Evolutionary conservation across 2,113 vertebrate genomes (phyloP).

Genomic region (Burhinus bistriatus): DNA sequence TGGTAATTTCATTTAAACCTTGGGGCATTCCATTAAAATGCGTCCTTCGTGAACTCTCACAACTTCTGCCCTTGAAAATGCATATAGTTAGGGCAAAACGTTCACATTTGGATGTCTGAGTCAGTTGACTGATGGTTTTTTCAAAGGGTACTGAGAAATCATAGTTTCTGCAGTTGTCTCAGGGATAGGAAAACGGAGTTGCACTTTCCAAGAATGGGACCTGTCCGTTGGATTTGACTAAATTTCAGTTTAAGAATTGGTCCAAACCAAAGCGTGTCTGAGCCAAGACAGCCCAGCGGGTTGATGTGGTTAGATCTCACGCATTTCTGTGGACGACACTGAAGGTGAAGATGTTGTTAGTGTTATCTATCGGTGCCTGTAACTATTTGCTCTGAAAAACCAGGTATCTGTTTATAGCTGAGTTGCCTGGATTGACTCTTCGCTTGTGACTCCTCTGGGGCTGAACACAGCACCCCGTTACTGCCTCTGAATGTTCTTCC

Average conservation of each 20-base stretch:
- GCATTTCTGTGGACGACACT: accelerated
- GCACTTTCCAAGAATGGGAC: background rate
- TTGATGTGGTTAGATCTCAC: background rate
- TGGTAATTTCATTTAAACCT: background rate
- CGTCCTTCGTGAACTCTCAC: background rate
- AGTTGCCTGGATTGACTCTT: background rate
- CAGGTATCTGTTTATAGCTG: background rate
- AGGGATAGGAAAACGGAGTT: background rate
- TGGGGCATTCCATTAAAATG: background rate
- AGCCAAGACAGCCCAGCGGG: accelerated
- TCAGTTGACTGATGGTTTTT: background rate
- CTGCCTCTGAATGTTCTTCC: background rate
- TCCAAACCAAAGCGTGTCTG: background rate
- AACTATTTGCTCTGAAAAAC: background rate
- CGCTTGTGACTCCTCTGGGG: background rate
- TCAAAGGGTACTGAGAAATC: background rate
- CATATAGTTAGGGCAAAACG: background rate
- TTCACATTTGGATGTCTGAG: background rate
- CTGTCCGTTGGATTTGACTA: background rate
- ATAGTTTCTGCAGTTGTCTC: background rate
- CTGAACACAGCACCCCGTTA: background rate
- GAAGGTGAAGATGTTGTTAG: background rate
- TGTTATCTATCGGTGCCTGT: background rate
- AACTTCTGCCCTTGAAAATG: background rate
- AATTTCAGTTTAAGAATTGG: background rate